These are phyloP conservation scores for Calyptomena viridis DNA, from an alignment of 2,113 vertebrate species.

Conservation along the genomic window DNA sequence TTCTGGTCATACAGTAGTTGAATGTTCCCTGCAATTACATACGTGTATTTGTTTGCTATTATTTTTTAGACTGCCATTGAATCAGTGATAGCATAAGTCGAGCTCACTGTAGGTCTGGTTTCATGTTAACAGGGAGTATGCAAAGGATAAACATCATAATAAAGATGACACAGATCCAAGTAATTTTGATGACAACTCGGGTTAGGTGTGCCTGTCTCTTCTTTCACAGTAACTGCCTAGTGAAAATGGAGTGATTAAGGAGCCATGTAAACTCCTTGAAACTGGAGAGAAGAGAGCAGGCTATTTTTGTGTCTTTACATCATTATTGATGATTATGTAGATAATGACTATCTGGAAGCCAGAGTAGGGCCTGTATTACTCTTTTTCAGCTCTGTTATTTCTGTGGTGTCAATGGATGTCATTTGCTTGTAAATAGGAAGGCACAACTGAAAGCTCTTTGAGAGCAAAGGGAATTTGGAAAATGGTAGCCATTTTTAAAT, in stretches of 20 bases:
- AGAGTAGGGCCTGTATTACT: background rate
- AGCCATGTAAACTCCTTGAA: background rate
- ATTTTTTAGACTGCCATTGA: background rate
- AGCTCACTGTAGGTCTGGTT: background rate
- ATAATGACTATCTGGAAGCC: background rate
- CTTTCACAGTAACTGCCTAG: background rate
- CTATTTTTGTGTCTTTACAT: background rate
- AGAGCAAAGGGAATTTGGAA: background rate
- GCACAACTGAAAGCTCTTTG: background rate
- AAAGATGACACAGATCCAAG: background rate
- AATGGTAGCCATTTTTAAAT: background rate
- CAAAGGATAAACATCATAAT: background rate
- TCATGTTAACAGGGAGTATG: background rate
- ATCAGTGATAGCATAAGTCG: background rate
- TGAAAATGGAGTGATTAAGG: background rate
- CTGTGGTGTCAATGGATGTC: background rate
- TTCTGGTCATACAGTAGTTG: background rate
- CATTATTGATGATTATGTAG: background rate
- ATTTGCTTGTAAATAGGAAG: background rate
- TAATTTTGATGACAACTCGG: background rate
- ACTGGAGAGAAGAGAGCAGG: background rate
- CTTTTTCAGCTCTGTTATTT: background rate
- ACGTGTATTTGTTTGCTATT: background rate
- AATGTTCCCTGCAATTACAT: background rate
- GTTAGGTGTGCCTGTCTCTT: background rate